These are phyloP conservation scores for Coilia nasus DNA, from an alignment of 2,797 vertebrate genomes.

Conservation along the genomic window DNA sequence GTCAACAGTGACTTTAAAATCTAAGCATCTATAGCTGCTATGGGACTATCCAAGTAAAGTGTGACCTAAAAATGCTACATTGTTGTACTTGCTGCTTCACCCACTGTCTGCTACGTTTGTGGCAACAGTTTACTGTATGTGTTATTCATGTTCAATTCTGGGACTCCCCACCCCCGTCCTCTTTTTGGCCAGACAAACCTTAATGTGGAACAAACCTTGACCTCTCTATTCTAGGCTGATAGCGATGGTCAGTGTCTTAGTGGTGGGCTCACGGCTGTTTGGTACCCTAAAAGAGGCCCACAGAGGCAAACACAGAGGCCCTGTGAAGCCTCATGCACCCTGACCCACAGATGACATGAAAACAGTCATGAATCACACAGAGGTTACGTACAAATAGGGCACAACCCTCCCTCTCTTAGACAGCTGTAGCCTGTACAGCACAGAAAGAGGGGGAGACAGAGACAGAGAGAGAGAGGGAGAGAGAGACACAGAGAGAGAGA, in stretches of 20 bases:
- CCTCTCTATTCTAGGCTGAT: neutral
- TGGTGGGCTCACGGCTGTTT: neutral
- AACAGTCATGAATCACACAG: slow-evolving; percentile 30
- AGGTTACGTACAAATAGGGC: neutral
- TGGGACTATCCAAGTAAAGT: too few species aligned
- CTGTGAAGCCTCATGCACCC: slow-evolving; percentile 8
- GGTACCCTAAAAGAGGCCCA: neutral
- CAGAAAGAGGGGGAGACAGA: neutral
- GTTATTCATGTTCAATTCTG: neutral
- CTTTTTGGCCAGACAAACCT: neutral
- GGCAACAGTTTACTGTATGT: neutral
- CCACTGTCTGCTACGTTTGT: too few species aligned
- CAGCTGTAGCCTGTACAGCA: slow-evolving; percentile 14
- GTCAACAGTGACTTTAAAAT: too few species aligned
- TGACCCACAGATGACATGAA: slow-evolving; percentile 23
- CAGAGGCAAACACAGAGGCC: slow-evolving; percentile 32
- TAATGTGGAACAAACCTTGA: neutral
- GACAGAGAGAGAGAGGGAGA: neutral
- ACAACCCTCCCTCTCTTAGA: neutral
- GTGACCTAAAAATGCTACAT: neutral
- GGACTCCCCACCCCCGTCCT: neutral
- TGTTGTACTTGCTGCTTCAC: neutral
- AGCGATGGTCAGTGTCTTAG: neutral
- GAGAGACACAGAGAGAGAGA: neutral
- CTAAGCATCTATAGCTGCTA: too few species aligned